Evolutionary conservation across 2,888 invertebrate species (phyloP), one percentile per base, ranked within the genome.

Genomic region (Macrophya annulata): DNA sequence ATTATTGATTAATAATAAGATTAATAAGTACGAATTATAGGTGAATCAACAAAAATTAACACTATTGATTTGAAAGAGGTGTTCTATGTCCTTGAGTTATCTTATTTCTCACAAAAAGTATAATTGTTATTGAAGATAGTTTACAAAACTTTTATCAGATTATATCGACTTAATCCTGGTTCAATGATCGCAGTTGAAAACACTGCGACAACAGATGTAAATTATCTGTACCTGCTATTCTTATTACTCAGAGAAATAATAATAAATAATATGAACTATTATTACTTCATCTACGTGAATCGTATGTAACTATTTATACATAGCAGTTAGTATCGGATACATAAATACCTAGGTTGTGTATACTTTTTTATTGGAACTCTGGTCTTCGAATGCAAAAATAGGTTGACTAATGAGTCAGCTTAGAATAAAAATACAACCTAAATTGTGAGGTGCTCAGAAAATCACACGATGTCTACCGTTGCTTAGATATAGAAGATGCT

Each of bases 401-500:
- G 83, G 65, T 48, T 48, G 48, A 83, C 82, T 68, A 83, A 68
- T 68, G 82, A 83, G 82, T 83, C 68, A 68, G 65, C 45, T 45
- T 65, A 68, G 45, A 68, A 68, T 83, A 68, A 83, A 83, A 83
- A 83, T 83, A 83, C 1, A 83, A 25, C 37, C 31, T 48, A 45
- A 65, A 68, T 83, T 68, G 68, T 43, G 83, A 83, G 25, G 31
- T 9, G 40, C 51, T 71, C 21, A 9, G 9, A 81, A 62, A 81
- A 62, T 81, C 62, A 81, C 81, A 65, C 17, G 62, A 43, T 62
- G 43, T 77, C 51, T 62, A 43, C 37, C 9, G 62, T 21, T 21
- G 6, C 62, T 43, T 40, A 25, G 62, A 21, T 62, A 25, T 62
- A 59, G 62, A 59, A 43, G n/a, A 40, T 77, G 77, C 62, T 81